These are phyloP conservation scores for Nowickia ferox DNA, from an alignment of 2,888 invertebrate genomes.

Conservation along the genomic window DNA sequence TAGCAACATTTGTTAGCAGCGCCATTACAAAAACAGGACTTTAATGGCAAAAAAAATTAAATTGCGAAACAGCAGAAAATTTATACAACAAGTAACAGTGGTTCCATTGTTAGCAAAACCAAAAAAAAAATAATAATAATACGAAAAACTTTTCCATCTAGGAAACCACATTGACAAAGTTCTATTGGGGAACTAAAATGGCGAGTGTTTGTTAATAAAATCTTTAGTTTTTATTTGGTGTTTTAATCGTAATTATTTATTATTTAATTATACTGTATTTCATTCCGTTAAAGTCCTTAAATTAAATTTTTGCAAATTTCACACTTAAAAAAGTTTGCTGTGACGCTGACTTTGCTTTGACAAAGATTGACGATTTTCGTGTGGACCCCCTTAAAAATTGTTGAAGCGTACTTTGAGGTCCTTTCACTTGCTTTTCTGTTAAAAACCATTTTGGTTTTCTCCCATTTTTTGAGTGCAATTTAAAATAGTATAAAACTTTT, in stretches of 20 bases:
- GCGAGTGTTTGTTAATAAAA: slow-evolving; percentile 20
- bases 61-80: slow-evolving; percentile 47
- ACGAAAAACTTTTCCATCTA: slow-evolving; percentile 59
- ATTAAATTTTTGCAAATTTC: neutral
- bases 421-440: slow-evolving; percentile 46
- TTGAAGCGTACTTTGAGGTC: slow-evolving; percentile 56
- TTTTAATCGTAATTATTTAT: neutral
- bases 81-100: slow-evolving; percentile 63
- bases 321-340: neutral
- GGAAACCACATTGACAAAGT: slow-evolving; percentile 64
- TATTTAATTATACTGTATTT: neutral
- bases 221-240: neutral
- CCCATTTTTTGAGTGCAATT: slow-evolving; percentile 59
- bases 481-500: slow-evolving; percentile 57
- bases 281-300: neutral
- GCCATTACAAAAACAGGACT: slow-evolving; percentile 33
- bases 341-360: neutral
- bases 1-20: slow-evolving; percentile 60
- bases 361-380: neutral
- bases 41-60: slow-evolving; percentile 11
- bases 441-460: slow-evolving; percentile 28
- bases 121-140: slow-evolving; percentile 17
- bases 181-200: slow-evolving; percentile 42
- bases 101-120: slow-evolving; percentile 32
- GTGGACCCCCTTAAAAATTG: slow-evolving; percentile 17